Base-by-base conservation (phyloP, 1,140 invertebrate genomes). In the Ganaspis sp. region DNA sequence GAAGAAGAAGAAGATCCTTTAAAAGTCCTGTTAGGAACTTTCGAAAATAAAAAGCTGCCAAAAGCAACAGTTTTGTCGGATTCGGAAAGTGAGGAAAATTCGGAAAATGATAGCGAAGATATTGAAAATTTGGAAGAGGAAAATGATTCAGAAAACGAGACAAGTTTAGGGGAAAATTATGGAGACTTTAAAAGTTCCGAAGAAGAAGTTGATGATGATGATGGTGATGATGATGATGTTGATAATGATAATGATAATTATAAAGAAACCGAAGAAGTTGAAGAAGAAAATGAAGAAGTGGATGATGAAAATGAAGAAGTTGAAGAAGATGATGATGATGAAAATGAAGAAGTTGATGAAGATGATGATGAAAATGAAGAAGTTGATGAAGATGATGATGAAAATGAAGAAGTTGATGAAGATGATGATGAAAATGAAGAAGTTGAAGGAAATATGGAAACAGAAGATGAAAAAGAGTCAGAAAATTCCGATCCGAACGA, bases 1-100 rank as follows among this genome's bases (percentile, higher is more conserved):
- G 87, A 93, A 29, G 92, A 93, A 75, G 90, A 92, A 70, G 90
- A 92, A 75, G 90, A 94, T 91, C 88, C 91, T 12, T 87, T 93
- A 80, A 88, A 90, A 70, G 88, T 92, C 70, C 87, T 95, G 73
- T 83, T 94, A 29, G 91, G 92, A 0, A 93, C 92, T 74, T 94
- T 95, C 84, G 80, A 74, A 53, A 77, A 64, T 17, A 76, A 83
- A 26, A 81, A 83, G 19, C 70, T 74, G 19, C 87, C 81, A 34
- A 83, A 85, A 73, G 38, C 76, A 70, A 78, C 88, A 29, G 81
- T 86, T 23, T 85, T 86, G 64, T 89, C 89, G 69, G 87, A 88
- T 37, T 81, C 77, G 21, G 83, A 85, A 42, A 76, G 74, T 38
- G 82, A 87, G 73, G 75, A 81, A 72, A 42, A 49, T 80, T n/a